Evolutionary conservation across 2,797 vertebrate species (phyloP).

Genomic region (Takifugu rubripes): DNA sequence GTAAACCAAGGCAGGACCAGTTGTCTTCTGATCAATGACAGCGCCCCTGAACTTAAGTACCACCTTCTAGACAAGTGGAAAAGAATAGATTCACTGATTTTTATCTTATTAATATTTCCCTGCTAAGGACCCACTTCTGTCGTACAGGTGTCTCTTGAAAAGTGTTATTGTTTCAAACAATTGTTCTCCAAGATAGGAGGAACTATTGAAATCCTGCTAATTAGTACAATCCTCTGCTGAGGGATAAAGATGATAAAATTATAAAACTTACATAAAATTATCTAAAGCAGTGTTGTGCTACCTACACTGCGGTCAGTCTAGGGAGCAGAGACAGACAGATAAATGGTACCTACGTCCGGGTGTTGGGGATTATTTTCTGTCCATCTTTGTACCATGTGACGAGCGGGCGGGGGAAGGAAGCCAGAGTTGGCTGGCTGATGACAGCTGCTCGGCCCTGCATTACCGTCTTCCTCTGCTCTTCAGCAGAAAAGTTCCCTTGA

Average conservation of each 20-base stretch:
- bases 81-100: conserved; percentile 26
- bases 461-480: conserved; percentile 80
- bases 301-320: not conserved
- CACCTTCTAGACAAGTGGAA: conserved; percentile 11
- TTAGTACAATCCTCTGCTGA: conserved; percentile 29
- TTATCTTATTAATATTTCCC: conserved; percentile 36
- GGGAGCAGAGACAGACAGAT: not conserved
- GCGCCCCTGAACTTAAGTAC: too few species aligned
- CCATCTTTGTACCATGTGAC: conserved; percentile 95
- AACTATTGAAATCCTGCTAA: conserved; percentile 32
- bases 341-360: conserved; percentile 82
- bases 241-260: conserved; percentile 22
- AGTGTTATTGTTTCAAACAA: conserved; percentile 49
- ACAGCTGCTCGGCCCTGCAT: conserved; percentile 82
- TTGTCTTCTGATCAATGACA: too few species aligned
- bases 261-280: too few species aligned
- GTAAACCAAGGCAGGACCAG: too few species aligned
- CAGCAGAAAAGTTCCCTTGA: conserved; percentile 80
- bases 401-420: conserved; percentile 82
- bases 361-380: conserved; percentile 90
- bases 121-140: conserved; percentile 42
- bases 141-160: conserved; percentile 41
- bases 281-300: too few species aligned
- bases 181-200: conserved; percentile 33
- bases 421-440: conserved; percentile 76